phyloP scores from a whole-genome alignment of 2,797 vertebrate species.

The Myotis daubentonii region DNA sequence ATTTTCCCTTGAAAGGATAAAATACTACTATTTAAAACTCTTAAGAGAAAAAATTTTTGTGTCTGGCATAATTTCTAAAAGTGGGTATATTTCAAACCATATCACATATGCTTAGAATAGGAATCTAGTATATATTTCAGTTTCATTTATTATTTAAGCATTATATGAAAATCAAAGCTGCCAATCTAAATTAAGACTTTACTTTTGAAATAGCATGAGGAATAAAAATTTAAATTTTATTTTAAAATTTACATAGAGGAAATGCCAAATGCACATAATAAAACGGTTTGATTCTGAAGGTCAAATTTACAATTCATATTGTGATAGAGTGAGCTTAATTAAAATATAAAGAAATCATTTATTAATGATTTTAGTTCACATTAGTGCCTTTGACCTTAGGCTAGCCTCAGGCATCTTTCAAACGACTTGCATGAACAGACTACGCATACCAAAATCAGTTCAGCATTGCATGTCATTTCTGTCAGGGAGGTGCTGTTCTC shows the following conservation, averaged over 20 bases:
- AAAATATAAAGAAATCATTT: slow-evolving; percentile 82
- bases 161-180: not conserved
- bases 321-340: slow-evolving; percentile 75
- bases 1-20: not conserved
- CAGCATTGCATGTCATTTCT: not conserved
- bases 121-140: not conserved
- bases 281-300: slow-evolving; percentile 61
- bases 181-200: not conserved
- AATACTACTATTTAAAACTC: not conserved
- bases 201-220: slow-evolving; percentile 45
- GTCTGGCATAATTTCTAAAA: not conserved
- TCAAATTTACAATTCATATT: slow-evolving; percentile 77
- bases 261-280: slow-evolving; percentile 75
- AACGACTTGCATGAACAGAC: slow-evolving; percentile 45
- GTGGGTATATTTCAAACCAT: not conserved
- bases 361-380: slow-evolving; percentile 78
- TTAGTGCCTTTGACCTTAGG: slow-evolving; percentile 77
- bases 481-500: not conserved
- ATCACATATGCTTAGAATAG: not conserved
- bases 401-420: slow-evolving; percentile 65
- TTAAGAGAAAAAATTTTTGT: not conserved
- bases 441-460: not conserved
- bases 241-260: slow-evolving; percentile 60
- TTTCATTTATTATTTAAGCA: not conserved
- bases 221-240: slow-evolving; percentile 47